Evolutionary conservation across 2,888 invertebrate genomes (phyloP), one percentile per base, ranked within the genome.

Genomic region (Fragum sueziense): DNA sequence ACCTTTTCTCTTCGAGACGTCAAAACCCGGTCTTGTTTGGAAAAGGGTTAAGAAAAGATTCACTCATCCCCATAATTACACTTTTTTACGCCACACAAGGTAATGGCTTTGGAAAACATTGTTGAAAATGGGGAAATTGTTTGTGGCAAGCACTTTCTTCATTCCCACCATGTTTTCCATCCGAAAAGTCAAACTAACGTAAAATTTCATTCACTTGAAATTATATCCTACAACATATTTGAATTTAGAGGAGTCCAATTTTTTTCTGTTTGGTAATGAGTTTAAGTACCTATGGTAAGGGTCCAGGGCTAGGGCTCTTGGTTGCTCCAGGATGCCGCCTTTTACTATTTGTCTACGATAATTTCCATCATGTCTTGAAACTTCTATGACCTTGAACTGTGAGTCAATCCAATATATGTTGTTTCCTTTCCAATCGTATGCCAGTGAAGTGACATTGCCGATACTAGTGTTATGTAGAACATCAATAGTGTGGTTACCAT

Each of bases 341-440:
- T 95, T 94, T 37, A 97, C 93, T 86, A 98, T 95, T 0, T 96
- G 96, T 61, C 95, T 95, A 69, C 97, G 94, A 96, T 97, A 96
- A 88, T 96, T 94, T 0, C 96, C 96, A 75, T 95, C 95, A 0
- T 96, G 96, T 71, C 96, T 94, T 2, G 97, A 96, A 0, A 97
- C 95, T 93, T 97, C 97, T 78, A 98, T 97, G 90, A 96, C 96
- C 87, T 96, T 95, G 52, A 95, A 94, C 72, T 95, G 95, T 0
- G 97, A 97, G 90, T 98, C 97, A 0, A 97, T 97, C 92, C 97
- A 97, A 93, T 97, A 98, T 22, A 98, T 93, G 76, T 96, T 96
- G 78, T 96, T 95, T 0, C 97, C 96, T 20, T 97, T 95, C 97
- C 97, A 98, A 93, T 98, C 98, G 70, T 96, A 95, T 0, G 97